phyloP scores from a whole-genome alignment of 2,113 vertebrate species.

The Hemiscyllium ocellatum region DNA sequence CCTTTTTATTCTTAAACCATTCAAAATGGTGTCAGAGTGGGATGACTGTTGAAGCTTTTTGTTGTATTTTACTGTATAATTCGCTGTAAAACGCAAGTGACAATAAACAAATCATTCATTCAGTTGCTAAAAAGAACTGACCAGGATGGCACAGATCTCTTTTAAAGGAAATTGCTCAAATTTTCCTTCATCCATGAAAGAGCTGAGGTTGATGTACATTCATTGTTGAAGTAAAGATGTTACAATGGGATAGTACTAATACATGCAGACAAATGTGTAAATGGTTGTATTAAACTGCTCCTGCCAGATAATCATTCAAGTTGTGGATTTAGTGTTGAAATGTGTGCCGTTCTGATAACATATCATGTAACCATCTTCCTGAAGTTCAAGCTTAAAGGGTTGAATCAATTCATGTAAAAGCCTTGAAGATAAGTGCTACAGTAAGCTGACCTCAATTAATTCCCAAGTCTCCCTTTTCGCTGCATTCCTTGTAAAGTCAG shows the following conservation, averaged over 20 bases:
- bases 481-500: neutral
- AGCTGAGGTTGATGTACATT: neutral
- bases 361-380: constrained; percentile 17
- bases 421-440: neutral
- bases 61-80: no score
- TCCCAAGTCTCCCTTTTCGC: neutral
- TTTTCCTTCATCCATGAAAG: neutral
- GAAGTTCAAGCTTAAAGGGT: neutral
- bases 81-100: no score
- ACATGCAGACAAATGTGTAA: neutral
- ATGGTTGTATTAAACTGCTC: neutral
- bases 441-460: constrained; percentile 23
- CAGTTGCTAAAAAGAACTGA: neutral
- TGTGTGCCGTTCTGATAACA: neutral
- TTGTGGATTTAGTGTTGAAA: neutral
- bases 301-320: neutral
- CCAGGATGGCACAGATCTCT: neutral
- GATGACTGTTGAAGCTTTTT: no score
- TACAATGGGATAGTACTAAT: neutral
- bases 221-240: neutral
- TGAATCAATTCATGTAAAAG: neutral
- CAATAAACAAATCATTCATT: neutral
- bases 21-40: no score
- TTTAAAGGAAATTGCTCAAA: neutral
- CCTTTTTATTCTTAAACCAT: no score